Evolutionary conservation across 2,113 vertebrate species (phyloP), one percentile per base, ranked within the genome.

Genomic region (Phylloscopus whistleri): DNA sequence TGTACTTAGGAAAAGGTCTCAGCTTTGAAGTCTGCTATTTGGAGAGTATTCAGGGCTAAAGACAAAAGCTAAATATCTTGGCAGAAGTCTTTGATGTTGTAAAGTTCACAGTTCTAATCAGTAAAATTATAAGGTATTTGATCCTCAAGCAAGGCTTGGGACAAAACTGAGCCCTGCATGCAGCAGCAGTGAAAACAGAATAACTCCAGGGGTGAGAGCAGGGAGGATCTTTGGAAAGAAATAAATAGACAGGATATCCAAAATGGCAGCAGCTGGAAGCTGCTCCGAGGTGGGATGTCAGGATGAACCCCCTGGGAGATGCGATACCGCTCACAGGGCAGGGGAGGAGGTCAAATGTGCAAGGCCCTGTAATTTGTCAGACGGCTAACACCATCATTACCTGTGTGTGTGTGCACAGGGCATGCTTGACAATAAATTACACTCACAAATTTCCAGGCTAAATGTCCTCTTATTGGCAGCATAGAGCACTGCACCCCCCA

Each of bases 201-300:
- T 43, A 76, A 93, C 46, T 74, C 33, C 80, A 67, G 58, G 26
- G 69, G 69, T 56, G 68, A 76, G 64, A 74, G 73, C 35, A 87
- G 56, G 77, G 72, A 81, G 72, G 56, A 76, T 91, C 78, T 95
- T 73, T 82, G 92, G 53, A 75, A 94, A 93, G 69, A 87, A 94
- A 93, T 64, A 93, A 95, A 95, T 86, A 88, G 78, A 79, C 37
- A 93, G 33, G 77, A 81, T 90, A 93, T 66, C 86, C 91, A 94
- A 93, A 95, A 95, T 79, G 75, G 95, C 95, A 95, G 95, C 84
- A 94, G 77, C 94, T 97, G 95, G 95, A 87, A 94, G 89, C 89
- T 90, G 69, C 85, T 90, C 44, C 0, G 11, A 56, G 93, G 89
- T 87, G 93, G 93, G 91, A 95, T 90, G 90, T 95, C 87, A 83